These are phyloP conservation scores for Nephotettix cincticeps DNA, from an alignment of 1,140 invertebrate species.

Conservation along the genomic window DNA sequence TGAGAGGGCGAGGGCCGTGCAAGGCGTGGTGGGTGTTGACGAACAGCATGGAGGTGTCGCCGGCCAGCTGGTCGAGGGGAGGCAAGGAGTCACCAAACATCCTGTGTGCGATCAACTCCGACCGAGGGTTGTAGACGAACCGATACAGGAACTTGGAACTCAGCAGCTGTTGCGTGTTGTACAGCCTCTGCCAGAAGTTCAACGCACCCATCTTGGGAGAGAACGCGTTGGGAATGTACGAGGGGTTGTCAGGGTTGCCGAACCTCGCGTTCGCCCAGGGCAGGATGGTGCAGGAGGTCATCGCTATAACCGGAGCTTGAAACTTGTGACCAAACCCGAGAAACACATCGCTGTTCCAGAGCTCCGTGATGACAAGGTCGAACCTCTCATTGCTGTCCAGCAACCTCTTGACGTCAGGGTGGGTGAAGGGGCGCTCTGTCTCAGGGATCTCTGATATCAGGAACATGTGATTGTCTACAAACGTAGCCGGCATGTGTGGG, in stretches of 20 bases:
- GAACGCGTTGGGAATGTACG: slow-evolving; percentile 35
- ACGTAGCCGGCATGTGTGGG: not conserved
- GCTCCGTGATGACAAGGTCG: slow-evolving; percentile 37
- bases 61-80: slow-evolving; percentile 53
- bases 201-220: slow-evolving; percentile 22
- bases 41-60: slow-evolving; percentile 61
- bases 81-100: slow-evolving; percentile 42
- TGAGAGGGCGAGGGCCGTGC: slow-evolving; percentile 56
- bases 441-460: not conserved
- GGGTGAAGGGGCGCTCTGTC: not conserved
- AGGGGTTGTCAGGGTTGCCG: slow-evolving; percentile 34
- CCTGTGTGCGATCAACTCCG: slow-evolving; percentile 31
- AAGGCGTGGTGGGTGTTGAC: slow-evolving; percentile 63
- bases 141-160: slow-evolving; percentile 2
- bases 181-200: slow-evolving; percentile 34
- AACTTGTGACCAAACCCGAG: slow-evolving; percentile 42
- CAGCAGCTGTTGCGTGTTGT: slow-evolving; percentile 25
- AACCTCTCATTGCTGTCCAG: slow-evolving; percentile 30
- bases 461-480: not conserved
- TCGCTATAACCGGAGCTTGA: slow-evolving; percentile 54
- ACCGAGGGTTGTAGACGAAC: slow-evolving; percentile 3
- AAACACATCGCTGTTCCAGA: slow-evolving; percentile 35
- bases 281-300: slow-evolving; percentile 56
- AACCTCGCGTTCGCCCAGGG: slow-evolving; percentile 56
- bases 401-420: slow-evolving; percentile 20